Base-by-base conservation (phyloP, 2,888 invertebrate species). In the Dryomyza anilis region DNA sequence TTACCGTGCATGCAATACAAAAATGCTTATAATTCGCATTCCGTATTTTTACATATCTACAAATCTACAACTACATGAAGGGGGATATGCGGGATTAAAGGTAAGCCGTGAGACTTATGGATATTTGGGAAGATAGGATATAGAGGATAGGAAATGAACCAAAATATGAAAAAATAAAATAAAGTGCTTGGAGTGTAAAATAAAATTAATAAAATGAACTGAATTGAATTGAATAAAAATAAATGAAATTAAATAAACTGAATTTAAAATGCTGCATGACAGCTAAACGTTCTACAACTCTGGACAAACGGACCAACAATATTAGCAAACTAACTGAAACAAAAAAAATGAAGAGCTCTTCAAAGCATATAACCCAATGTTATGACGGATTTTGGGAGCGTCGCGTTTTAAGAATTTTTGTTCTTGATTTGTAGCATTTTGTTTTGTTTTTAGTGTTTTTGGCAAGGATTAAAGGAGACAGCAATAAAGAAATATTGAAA, bases 31-130 rank as follows among this genome's bases (percentile, higher is more conserved):
- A 12, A 50, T 25, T 50, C 23, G 50, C 23, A 52, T 36, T 52
- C 10, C 14, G 12, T 60, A 21, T 21, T 52, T 12, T 52, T 59
- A 48, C 59, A 29, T 61, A 53, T 61, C 52, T 53, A 61, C 61
- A n/a, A n/a, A 53, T 48, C 66, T 63, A 66, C 59, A 70, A 71
- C 83, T 87, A 87, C 84, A 86, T 83, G 88, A 85, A 88, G 88
- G 78, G 76, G 83, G 87, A 86, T 86, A 74, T 71, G 73, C 76
- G 83, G 83, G 75, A 72, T 16, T n/a, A n/a, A 69, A 78, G 87
- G 88, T 83, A 86, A 87, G 86, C 87, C 86, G 86, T 87, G 77
- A 72, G 86, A 84, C 87, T 86, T 78, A 75, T 88, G 88, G 88
- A 85, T 3, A 63, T 67, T 33, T 39, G 57, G 78, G 75, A 73